Percentiles rank a stretch among this genome's conserved stretches.
phyloP scores from a whole-genome alignment of 1,140 invertebrate species.

The Drosophila repletoides region DNA sequence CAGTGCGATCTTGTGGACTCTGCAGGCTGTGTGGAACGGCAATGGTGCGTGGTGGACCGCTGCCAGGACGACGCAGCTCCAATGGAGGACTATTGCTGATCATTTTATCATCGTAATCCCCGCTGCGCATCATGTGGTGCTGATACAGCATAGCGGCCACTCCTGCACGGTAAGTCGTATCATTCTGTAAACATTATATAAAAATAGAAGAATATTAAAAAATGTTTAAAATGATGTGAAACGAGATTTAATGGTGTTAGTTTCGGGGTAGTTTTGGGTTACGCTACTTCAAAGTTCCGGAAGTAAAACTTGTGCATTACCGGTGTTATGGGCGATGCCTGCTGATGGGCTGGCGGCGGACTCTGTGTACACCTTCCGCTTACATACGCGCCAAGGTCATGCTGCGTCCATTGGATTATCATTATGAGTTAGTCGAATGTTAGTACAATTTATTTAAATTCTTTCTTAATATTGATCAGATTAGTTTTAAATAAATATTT shows the following conservation, averaged over 20 bases:
- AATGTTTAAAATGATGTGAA: neutral
- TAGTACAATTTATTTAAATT: slow-evolving; percentile 9
- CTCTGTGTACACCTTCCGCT: slow-evolving; percentile 84
- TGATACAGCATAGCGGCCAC: slow-evolving; percentile 85
- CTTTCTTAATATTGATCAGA: too few species aligned
- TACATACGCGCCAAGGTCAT: slow-evolving; percentile 82
- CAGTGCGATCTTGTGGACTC: slow-evolving; percentile 89
- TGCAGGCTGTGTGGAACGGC: slow-evolving; percentile 84
- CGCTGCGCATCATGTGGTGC: slow-evolving; percentile 86
- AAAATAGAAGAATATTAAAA: neutral
- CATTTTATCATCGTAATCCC: slow-evolving; percentile 82
- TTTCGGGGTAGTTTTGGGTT: slow-evolving; percentile 43
- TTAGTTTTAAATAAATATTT: too few species aligned
- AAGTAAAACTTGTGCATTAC: slow-evolving; percentile 84
- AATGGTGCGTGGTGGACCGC: slow-evolving; percentile 70
- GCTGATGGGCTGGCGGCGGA: slow-evolving; percentile 90
- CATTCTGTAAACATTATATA: slow-evolving; percentile 84
- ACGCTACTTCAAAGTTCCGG: slow-evolving; percentile 71
- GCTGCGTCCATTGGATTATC: slow-evolving; percentile 79
- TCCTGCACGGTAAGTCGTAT: slow-evolving; percentile 83
- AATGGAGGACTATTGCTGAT: slow-evolving; percentile 87
- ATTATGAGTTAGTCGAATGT: slow-evolving; percentile 34
- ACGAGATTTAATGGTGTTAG: neutral
- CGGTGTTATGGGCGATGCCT: slow-evolving; percentile 90
- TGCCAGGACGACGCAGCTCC: slow-evolving; percentile 86